phyloP scores from a whole-genome alignment of 2,797 vertebrate species.

The Onychomys leucogaster region DNA sequence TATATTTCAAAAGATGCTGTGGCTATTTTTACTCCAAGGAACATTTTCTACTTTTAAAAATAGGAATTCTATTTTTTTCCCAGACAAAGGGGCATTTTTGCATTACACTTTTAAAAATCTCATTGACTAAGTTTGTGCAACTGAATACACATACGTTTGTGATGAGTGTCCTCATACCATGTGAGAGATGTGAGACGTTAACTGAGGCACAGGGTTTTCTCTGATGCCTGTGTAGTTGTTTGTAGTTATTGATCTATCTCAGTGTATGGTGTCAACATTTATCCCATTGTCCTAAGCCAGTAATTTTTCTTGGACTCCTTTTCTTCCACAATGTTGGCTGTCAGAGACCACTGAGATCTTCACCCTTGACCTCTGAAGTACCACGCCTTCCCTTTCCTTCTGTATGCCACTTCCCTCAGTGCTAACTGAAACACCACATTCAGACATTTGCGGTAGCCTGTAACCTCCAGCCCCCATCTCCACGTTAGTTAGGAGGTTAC shows the following conservation, averaged over 20 bases:
- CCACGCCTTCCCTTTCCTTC: not conserved
- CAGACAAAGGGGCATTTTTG: slow-evolving; percentile 56
- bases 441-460: not conserved
- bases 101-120: not conserved
- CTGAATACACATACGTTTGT: not conserved
- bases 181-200: not conserved
- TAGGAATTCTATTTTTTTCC: slow-evolving; percentile 66
- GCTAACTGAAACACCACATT: not conserved
- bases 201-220: not conserved
- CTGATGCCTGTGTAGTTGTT: not conserved
- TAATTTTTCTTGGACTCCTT: not conserved
- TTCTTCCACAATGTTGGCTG: not conserved
- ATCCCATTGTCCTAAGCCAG: not conserved
- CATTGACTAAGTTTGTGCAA: slow-evolving; percentile 1
- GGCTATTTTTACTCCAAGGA: slow-evolving; percentile 73
- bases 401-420: not conserved
- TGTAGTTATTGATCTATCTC: not conserved
- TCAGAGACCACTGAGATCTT: not conserved
- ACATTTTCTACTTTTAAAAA: slow-evolving; percentile 80
- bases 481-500: too few species aligned
- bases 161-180: not conserved
- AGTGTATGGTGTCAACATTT: not conserved
- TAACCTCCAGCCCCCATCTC: not conserved
- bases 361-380: not conserved
- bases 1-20: slow-evolving; percentile 67